Base-by-base conservation (phyloP, 2,797 vertebrate genomes). In the Enteromius afrohamiltoni region DNA sequence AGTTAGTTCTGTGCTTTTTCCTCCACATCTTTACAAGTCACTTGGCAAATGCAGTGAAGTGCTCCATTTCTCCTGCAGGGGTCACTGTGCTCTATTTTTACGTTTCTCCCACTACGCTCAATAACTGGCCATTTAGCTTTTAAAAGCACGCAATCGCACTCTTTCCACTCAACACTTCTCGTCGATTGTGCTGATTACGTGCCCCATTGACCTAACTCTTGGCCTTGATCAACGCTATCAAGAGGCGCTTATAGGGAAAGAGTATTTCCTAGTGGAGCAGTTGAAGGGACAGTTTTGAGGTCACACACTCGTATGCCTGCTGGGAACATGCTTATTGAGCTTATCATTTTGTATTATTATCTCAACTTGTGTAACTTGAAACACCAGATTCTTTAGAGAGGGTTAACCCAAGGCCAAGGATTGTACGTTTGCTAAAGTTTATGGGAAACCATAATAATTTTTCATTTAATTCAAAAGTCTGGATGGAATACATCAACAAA, bases 131-230 rank as follows among this genome's bases (percentile, higher is more conserved):
- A 42, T 37, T 45, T 64, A 6, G 29, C 16, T 23, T 76, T 83
- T 88, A 83, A 83, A 53, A 47, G 55, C 74, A 64, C 58, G 70
- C 65, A 42, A 80, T 69, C 47, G 10, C 77, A 37, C 45, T 40
- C 64, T 53, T 68, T 75, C 53, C 47, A 60, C 77, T 71, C 81
- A 85, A 84, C 82, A 75, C 86, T 83, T 80, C 76, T 62, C 16
- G 58, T 86, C 76, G 86, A 91, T 90, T 89, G 86, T 68, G 45
- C 80, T 85, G 80, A 89, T 92, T 89, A 91, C 88, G 90, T 79
- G 87, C 87, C 85, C 89, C 89, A 88, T 81, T 91, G 87, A 87
- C 90, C 88, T 86, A 76, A 74, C 85, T 85, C 71, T 75, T 75
- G 34, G 37, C 60, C 83, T 80, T 67, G 78, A 85, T 82, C 80